A percentile compares a stretch with the other conserved stretches of the same genome.
Evolutionary conservation across 2,797 vertebrate species (phyloP).

Genomic region (Ispidina picta): DNA sequence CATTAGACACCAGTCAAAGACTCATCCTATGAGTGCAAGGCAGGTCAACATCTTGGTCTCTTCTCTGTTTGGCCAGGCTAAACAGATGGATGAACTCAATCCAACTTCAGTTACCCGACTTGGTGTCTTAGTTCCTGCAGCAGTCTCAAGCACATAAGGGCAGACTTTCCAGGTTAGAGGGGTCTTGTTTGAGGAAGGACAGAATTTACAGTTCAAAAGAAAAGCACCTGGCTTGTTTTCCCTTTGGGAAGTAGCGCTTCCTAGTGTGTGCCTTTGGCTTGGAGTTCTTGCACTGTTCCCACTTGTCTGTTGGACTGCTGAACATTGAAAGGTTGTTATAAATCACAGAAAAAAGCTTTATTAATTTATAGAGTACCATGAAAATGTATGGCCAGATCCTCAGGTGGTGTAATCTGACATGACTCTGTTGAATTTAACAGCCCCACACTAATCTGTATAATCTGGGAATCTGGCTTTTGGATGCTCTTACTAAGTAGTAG

Average conservation of each 20-base stretch:
- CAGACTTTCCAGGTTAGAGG: neutral
- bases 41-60: neutral
- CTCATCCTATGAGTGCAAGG: neutral
- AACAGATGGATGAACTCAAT: neutral
- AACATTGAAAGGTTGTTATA: neutral
- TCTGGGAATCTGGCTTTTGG: neutral
- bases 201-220: neutral
- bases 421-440: neutral
- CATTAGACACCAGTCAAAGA: too few relatives aligned
- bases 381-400: neutral
- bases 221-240: neutral
- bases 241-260: neutral
- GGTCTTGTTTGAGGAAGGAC: neutral
- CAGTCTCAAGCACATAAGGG: fast-evolving
- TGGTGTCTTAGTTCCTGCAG: neutral
- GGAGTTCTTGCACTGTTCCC: neutral
- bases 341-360: neutral
- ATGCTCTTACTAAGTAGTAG: neutral
- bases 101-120: neutral
- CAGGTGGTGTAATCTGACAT: neutral
- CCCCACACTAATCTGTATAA: neutral
- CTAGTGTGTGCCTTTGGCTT: neutral
- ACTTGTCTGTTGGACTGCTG: neutral
- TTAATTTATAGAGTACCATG: slow-evolving; percentile 1
- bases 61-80: neutral